Percentiles rank a stretch among this genome's conserved stretches.
phyloP scores from a whole-genome alignment of 1,140 invertebrate species.

The Paraescarpia echinospica region DNA sequence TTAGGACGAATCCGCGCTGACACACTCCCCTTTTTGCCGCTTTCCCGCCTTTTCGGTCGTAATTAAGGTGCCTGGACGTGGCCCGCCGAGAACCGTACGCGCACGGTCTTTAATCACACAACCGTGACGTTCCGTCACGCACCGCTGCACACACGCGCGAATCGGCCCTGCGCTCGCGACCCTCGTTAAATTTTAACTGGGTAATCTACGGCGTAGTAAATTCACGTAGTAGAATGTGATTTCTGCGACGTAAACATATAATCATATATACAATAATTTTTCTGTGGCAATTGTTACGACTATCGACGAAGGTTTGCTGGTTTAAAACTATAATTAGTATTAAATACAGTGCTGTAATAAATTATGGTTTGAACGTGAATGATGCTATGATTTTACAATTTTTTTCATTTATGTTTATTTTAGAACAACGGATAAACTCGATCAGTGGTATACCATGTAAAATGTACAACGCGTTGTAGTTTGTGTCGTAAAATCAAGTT shows the following conservation, averaged over 20 bases:
- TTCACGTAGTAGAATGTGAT: conserved; percentile 1
- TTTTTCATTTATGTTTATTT: too few species aligned
- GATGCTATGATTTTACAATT: too few species aligned
- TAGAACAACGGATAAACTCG: too few species aligned
- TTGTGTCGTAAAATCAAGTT: too few species aligned
- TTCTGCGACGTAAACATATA: background rate
- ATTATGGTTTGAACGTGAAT: too few species aligned
- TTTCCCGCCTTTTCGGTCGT: background rate
- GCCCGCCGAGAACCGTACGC: background rate
- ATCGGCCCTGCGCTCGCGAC: background rate
- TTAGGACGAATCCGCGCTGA: background rate
- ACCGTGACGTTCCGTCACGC: background rate
- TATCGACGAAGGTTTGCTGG: too few species aligned
- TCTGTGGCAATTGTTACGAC: too few species aligned
- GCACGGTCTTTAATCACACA: background rate
- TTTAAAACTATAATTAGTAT: too few species aligned
- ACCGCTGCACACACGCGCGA: background rate
- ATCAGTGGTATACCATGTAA: too few species aligned
- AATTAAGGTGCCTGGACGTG: background rate
- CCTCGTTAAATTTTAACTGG: background rate
- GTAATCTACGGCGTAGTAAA: background rate
- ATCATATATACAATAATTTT: background rate
- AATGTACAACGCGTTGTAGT: too few species aligned
- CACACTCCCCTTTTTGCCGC: background rate
- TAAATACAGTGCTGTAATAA: too few species aligned